A percentile compares a stretch with the other conserved stretches of the same genome.
Evolutionary conservation across 1,140 invertebrate genomes (phyloP).

Genomic region (Lepidurus arcticus): DNA sequence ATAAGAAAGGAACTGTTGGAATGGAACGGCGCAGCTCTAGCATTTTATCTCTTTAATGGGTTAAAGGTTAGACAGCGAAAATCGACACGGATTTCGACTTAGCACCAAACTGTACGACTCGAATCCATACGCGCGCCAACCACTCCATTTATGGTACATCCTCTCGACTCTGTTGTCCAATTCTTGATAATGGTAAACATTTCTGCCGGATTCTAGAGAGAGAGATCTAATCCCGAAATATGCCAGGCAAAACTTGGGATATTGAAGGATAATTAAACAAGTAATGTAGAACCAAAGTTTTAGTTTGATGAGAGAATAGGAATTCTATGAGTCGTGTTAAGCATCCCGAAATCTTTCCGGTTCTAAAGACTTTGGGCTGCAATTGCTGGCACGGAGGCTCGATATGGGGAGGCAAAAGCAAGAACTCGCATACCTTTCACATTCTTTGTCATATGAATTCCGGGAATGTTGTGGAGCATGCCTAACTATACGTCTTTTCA

Average conservation of each 20-base stretch:
- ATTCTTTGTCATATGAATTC: neutral
- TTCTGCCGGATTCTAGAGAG: no score
- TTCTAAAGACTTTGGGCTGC: neutral
- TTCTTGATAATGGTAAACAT: neutral
- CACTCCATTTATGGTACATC: neutral
- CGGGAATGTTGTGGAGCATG: neutral
- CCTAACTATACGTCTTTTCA: no score
- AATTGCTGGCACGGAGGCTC: neutral
- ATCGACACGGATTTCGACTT: constrained; percentile 7
- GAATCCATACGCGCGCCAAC: neutral
- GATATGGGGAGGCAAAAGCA: neutral
- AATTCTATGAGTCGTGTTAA: neutral
- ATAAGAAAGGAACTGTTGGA: constrained; percentile 11
- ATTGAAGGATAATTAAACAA: no score
- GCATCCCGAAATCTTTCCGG: neutral
- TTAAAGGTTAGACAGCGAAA: neutral
- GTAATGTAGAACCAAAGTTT: neutral
- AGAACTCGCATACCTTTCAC: neutral
- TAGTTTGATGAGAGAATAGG: neutral
- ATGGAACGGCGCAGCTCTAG: neutral
- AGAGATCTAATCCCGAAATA: no score
- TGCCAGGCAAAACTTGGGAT: no score
- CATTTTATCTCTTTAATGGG: constrained; percentile 19
- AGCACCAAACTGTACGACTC: neutral
- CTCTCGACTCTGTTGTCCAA: neutral